A percentile compares a stretch with the other conserved stretches of the same genome.
Evolutionary conservation across 2,113 vertebrate species (phyloP).

Genomic region (Noctilio leporinus): DNA sequence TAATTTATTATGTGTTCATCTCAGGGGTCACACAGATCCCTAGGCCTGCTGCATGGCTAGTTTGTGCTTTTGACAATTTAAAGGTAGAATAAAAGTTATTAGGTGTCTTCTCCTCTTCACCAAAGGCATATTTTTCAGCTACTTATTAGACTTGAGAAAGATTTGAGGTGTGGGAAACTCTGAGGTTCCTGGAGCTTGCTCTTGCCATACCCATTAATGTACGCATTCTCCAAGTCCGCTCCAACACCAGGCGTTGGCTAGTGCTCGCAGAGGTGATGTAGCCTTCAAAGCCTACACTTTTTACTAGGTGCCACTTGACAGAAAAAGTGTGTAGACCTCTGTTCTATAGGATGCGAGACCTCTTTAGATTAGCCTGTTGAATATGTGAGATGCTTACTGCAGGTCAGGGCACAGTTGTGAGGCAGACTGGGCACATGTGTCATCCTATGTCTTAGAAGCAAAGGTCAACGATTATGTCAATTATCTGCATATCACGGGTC

Average conservation of each 20-base stretch:
- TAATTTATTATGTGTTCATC: not conserved
- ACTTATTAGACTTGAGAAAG: not conserved
- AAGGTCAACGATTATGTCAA: not conserved
- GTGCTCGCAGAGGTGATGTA: not conserved
- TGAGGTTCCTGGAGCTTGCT: not conserved
- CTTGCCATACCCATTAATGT: not conserved
- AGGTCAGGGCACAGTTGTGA: not conserved
- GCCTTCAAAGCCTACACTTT: not conserved
- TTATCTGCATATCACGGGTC: not conserved
- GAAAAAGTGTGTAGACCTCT: not conserved
- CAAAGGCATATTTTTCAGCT: not conserved
- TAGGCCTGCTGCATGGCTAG: not conserved
- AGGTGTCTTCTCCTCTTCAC: not conserved
- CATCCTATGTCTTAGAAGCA: not conserved
- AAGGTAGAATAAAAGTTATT: not conserved
- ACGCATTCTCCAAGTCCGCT: not conserved
- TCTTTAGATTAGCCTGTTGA: not conserved
- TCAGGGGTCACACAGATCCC: not conserved
- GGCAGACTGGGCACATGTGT: not conserved
- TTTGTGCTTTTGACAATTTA: not conserved
- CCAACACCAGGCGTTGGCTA: not conserved
- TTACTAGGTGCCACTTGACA: not conserved
- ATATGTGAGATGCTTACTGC: not conserved
- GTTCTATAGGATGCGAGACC: not conserved
- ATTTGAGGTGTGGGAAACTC: not conserved